Evolutionary conservation across 2,888 invertebrate genomes (phyloP).

Genomic region (Catocala nupta): DNA sequence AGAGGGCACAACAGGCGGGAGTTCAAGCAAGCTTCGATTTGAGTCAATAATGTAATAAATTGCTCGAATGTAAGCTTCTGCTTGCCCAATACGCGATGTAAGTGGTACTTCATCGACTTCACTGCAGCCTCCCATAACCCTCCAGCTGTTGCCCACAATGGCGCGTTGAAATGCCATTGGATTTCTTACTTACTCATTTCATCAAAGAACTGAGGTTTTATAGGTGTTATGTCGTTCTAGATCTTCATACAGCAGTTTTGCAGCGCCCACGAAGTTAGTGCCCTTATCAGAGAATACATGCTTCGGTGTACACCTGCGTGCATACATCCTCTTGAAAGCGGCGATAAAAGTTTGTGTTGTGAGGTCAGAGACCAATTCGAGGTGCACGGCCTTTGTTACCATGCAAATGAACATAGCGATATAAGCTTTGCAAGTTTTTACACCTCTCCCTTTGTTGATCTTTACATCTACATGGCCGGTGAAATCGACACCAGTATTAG

Average conservation of each 20-base stretch:
- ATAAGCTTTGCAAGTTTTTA: conserved; percentile 26
- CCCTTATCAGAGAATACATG: not conserved
- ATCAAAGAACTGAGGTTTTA: too few relatives aligned
- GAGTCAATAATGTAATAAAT: not conserved
- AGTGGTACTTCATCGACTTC: not conserved
- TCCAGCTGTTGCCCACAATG: not conserved
- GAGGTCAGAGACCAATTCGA: conserved; percentile 19
- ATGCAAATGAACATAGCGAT: conserved; percentile 22
- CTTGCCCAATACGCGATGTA: not conserved
- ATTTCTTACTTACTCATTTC: not conserved
- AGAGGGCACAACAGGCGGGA: not conserved
- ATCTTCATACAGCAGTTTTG: not conserved
- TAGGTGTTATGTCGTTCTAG: too few relatives aligned
- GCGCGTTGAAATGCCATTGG: too few relatives aligned
- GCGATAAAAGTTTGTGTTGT: conserved; percentile 20
- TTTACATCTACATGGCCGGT: conserved; percentile 5
- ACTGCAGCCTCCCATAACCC: not conserved
- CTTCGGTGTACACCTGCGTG: not conserved
- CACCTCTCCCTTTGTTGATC: conserved; percentile 22
- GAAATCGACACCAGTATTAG: not conserved
- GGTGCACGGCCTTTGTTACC: conserved; percentile 22
- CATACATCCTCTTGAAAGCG: conserved; percentile 20
- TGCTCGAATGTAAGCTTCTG: conserved; percentile 1
- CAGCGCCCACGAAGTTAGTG: not conserved
- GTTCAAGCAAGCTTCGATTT: not conserved